phyloP scores from a whole-genome alignment of 2,797 vertebrate species.

The Gymnoscopelus microlampas region DNA sequence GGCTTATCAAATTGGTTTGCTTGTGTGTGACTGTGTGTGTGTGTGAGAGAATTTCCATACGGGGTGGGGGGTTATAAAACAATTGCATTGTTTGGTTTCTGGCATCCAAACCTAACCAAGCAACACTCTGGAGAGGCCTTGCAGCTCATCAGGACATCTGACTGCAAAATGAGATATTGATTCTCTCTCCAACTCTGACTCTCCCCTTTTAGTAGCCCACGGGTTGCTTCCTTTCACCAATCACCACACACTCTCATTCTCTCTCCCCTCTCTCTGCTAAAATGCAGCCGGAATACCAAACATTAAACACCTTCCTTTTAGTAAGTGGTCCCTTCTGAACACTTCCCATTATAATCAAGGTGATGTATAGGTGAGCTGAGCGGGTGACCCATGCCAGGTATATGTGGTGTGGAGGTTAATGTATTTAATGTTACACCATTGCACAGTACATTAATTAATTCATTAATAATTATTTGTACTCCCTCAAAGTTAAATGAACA shows the following conservation, averaged over 20 bases:
- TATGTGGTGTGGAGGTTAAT: too few relatives aligned
- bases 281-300: too few relatives aligned
- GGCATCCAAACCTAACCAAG: constrained; percentile 2
- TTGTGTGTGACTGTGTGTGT: too few relatives aligned
- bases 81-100: constrained; percentile 15
- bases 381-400: too few relatives aligned
- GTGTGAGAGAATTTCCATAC: not conserved
- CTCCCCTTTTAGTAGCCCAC: constrained; percentile 16
- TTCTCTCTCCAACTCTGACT: constrained; percentile 30
- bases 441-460: too few relatives aligned
- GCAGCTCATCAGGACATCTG: constrained; percentile 42
- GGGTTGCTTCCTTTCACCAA: constrained; percentile 18
- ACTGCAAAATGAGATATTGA: constrained; percentile 67
- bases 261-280: not conserved
- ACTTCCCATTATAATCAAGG: too few relatives aligned
- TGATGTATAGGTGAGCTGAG: too few relatives aligned
- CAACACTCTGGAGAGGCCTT: not conserved
- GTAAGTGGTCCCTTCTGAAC: too few relatives aligned
- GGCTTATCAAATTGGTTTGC: not conserved
- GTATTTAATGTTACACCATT: too few relatives aligned
- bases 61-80: not conserved
- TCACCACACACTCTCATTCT: constrained; percentile 3
- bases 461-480: too few relatives aligned
- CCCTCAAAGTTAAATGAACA: too few relatives aligned
- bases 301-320: too few relatives aligned